phyloP scores from a whole-genome alignment of 1,140 invertebrate species.

The Magallana angulata region DNA sequence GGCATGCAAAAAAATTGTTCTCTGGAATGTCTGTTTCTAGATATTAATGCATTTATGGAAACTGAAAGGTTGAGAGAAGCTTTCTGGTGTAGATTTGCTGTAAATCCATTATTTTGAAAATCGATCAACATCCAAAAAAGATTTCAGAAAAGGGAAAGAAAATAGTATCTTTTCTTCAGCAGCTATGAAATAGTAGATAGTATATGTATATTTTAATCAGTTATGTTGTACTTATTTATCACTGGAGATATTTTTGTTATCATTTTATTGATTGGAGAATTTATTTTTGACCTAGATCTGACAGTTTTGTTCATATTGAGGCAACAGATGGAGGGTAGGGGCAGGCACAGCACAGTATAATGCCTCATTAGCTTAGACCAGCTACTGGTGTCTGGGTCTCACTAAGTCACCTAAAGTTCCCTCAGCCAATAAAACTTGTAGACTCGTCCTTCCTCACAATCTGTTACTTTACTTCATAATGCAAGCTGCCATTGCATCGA shows the following conservation, averaged over 20 bases:
- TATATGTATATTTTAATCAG: no score
- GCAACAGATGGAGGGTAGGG: conserved; percentile 21
- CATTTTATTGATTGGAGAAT: neutral
- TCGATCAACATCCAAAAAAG: no score
- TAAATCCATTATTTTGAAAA: no score
- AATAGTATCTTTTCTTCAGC: no score
- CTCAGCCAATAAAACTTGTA: neutral
- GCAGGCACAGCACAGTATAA: neutral
- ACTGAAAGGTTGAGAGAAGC: no score
- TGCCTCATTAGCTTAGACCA: neutral
- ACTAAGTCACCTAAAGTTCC: neutral
- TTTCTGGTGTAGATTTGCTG: no score
- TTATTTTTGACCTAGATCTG: conserved; percentile 23
- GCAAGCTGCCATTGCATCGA: neutral
- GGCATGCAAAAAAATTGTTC: neutral
- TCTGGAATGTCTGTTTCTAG: neutral
- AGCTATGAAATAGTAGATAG: no score
- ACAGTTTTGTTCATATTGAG: conserved; percentile 18
- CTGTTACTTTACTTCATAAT: neutral
- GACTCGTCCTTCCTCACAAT: neutral
- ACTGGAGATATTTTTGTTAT: no score
- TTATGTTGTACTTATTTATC: no score
- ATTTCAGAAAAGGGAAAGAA: no score
- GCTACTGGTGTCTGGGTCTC: neutral
- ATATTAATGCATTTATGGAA: no score